phyloP scores from a whole-genome alignment of 2,113 vertebrate species.

The Penelope pileata region DNA sequence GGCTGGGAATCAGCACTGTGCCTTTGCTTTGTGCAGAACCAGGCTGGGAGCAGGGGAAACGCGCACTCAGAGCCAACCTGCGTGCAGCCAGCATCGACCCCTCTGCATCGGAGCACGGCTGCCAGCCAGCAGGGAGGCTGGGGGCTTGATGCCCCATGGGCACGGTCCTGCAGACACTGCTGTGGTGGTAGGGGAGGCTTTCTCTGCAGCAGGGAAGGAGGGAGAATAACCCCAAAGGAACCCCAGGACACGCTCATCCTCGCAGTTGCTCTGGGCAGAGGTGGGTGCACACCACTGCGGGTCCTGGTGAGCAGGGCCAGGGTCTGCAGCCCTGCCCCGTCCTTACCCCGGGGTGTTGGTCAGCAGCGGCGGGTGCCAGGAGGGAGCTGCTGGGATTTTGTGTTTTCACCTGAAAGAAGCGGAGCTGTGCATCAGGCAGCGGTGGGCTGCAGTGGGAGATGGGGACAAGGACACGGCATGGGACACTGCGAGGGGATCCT shows the following conservation, averaged over 20 bases:
- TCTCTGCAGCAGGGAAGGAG: background rate
- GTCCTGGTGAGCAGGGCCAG: background rate
- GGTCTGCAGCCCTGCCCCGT: background rate
- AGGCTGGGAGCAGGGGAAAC: background rate
- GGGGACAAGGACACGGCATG: background rate
- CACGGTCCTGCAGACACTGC: fast-evolving
- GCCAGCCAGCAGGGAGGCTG: fast-evolving
- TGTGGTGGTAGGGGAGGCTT: background rate
- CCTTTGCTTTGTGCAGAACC: background rate
- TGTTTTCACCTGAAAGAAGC: background rate
- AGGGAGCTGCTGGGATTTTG: background rate
- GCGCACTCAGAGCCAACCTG: background rate
- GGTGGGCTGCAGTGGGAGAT: background rate
- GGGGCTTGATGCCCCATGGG: no score
- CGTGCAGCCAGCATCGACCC: background rate
- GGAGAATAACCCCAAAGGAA: fast-evolving
- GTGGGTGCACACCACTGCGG: background rate
- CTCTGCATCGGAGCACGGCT: fast-evolving
- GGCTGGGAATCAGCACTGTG: no score
- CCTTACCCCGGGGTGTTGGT: background rate
- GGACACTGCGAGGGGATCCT: no score
- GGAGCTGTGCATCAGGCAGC: fast-evolving
- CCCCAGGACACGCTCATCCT: background rate
- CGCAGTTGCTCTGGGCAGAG: background rate
- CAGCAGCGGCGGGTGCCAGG: fast-evolving